Evolutionary conservation across 2,797 vertebrate species (phyloP), one percentile per base, ranked within the genome.

Genomic region (Eremophila alpestris): DNA sequence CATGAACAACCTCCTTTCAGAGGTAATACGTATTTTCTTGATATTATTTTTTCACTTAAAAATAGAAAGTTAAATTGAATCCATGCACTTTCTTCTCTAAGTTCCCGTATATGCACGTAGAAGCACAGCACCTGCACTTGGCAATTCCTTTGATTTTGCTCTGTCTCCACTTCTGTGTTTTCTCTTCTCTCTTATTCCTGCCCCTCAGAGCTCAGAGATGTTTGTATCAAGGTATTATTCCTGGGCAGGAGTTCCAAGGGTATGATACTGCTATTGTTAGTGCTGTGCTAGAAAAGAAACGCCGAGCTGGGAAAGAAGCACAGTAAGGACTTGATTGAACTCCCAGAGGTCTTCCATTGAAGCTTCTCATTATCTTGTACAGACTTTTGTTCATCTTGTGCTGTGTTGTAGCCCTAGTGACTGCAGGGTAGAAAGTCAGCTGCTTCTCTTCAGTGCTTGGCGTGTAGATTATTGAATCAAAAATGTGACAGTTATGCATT

Each of bases 351-450:
- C 58, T 95, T 65, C 79, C 62, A 45, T 48, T 93, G 92, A 95
- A 91, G 90, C 83, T 91, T 90, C 94, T 96, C 92, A 84, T 96
- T 96, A 96, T 91, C 88, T 76, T 93, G 58, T 69, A 70, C 65
- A 88, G 91, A 78, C 77, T 95, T 92, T 58, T 9, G 46, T 84
- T 95, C 80, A 38, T 64, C 73, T 89, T 80, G 58, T 2, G 30
- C 85, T 87, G 41, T 73, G 30, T 60, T 80, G 56, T 77, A 75
- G 86, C 84, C 59, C 76, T n/a, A 24, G 73, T 82, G 94, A 76
- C 82, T 86, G 84, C 92, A 80, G 89, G 89, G 81, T 54, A 76
- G 62, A 78, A 87, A 90, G 59, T 75, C 92, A 46, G 63, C 67
- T 59, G 82, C 82, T 73, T 69, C 1, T 1, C 20, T 90, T 87